A percentile compares a stretch with the other conserved stretches of the same genome.
Conservation (phyloP, 2,888 invertebrate species). For the Erpobdella octoculata region DNA sequence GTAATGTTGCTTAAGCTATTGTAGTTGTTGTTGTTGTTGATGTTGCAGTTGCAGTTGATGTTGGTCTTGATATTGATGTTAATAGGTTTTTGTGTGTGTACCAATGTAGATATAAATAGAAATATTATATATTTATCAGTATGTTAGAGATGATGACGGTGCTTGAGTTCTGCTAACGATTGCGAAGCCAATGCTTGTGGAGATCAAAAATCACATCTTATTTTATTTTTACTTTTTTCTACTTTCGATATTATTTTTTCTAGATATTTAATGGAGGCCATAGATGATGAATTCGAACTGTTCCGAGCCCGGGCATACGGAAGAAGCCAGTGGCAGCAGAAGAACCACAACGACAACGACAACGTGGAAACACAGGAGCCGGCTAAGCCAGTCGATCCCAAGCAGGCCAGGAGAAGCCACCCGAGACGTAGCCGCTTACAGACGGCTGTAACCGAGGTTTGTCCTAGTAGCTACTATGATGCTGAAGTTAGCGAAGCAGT, state of each 20-base stretch:
- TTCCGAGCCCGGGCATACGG: slow-evolving; percentile 31
- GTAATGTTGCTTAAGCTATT: no score
- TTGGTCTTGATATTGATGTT: background rate
- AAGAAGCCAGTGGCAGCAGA: background rate
- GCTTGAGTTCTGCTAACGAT: no score
- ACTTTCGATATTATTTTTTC: background rate
- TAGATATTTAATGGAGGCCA: background rate
- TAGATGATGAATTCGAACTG: slow-evolving; percentile 34
- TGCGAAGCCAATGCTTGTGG: no score
- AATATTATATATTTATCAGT: no score
- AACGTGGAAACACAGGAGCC: background rate
- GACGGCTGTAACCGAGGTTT: slow-evolving; percentile 19
- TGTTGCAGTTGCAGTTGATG: background rate
- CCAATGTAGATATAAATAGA: no score
- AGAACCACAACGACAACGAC: background rate
- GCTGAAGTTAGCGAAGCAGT: background rate
- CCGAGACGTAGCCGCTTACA: slow-evolving; percentile 7
- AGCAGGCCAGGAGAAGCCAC: background rate
- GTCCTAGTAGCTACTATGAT: background rate
- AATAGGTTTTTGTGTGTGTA: no score
- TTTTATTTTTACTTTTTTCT: no score
- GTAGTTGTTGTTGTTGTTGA: background rate
- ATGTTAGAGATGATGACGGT: no score
- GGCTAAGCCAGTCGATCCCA: background rate
- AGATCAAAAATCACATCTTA: no score